phyloP scores from a whole-genome alignment of 2,888 invertebrate species.

The Pediacus dermestoides region DNA sequence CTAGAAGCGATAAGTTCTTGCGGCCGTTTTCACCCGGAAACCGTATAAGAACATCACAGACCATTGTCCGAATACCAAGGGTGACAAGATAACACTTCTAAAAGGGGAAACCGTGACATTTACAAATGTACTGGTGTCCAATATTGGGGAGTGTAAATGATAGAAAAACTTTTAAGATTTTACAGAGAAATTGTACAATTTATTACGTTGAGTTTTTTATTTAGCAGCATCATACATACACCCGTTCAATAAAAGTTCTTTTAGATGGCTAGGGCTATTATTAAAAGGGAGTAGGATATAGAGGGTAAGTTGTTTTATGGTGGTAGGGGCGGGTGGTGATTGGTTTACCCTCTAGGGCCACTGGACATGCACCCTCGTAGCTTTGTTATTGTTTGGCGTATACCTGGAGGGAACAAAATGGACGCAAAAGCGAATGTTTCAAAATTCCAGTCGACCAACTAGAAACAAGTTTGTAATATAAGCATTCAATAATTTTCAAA shows the following conservation, averaged over 20 bases:
- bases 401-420: constrained; percentile 34
- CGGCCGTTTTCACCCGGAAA: constrained; percentile 27
- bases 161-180: too few species aligned
- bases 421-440: constrained; percentile 18
- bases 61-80: constrained; percentile 32
- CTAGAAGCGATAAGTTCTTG: constrained; percentile 33
- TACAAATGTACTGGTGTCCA: constrained; percentile 29
- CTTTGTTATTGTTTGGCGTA: constrained; percentile 21
- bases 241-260: too few species aligned
- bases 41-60: constrained; percentile 24
- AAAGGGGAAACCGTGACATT: constrained; percentile 28
- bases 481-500: too few species aligned
- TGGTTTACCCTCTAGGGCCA: constrained; percentile 40
- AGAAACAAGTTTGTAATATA: too few species aligned
- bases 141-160: constrained; percentile 18
- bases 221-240: too few species aligned
- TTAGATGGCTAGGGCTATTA: too few species aligned
- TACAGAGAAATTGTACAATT: too few species aligned
- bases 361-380: constrained; percentile 39
- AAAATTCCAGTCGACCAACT: too few species aligned
- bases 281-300: too few species aligned
- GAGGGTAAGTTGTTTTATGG: constrained; percentile 5
- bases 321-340: constrained; percentile 36
- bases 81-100: constrained; percentile 26
- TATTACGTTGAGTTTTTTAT: too few species aligned